These are phyloP conservation scores for Muschampia plurimacula DNA, from an alignment of 2,888 invertebrate genomes.

Conservation along the genomic window DNA sequence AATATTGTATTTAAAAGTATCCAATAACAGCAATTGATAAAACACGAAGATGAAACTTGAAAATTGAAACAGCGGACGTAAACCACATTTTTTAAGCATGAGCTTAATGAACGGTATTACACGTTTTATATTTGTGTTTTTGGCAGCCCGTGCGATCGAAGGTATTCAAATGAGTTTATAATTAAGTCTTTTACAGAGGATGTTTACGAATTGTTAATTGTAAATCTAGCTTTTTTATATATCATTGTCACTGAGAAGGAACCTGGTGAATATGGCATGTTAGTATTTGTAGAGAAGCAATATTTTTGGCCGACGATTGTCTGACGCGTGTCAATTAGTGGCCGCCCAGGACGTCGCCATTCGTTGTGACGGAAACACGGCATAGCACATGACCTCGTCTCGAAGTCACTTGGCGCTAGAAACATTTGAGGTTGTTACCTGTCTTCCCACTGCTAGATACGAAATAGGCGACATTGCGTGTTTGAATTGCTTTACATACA, in stretches of 20 bases:
- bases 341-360: conserved; percentile 14
- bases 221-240: no score
- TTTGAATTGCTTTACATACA: conserved; percentile 1
- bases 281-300: conserved; percentile 25
- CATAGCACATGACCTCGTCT: not conserved
- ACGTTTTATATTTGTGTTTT: no score
- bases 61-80: no score
- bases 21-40: no score
- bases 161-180: no score
- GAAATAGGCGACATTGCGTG: conserved; percentile 12
- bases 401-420: not conserved
- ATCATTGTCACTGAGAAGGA: not conserved
- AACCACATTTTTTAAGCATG: no score
- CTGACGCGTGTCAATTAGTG: conserved; percentile 28
- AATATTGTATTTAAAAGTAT: no score
- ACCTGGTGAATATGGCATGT: not conserved
- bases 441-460: conserved; percentile 34
- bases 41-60: no score
- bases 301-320: conserved; percentile 10
- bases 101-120: no score
- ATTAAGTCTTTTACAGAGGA: no score
- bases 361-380: not conserved
- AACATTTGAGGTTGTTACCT: conserved; percentile 30
- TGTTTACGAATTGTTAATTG: no score
- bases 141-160: no score